These are phyloP conservation scores for Pseudopodoces humilis DNA, from an alignment of 2,113 vertebrate species.

Conservation along the genomic window DNA sequence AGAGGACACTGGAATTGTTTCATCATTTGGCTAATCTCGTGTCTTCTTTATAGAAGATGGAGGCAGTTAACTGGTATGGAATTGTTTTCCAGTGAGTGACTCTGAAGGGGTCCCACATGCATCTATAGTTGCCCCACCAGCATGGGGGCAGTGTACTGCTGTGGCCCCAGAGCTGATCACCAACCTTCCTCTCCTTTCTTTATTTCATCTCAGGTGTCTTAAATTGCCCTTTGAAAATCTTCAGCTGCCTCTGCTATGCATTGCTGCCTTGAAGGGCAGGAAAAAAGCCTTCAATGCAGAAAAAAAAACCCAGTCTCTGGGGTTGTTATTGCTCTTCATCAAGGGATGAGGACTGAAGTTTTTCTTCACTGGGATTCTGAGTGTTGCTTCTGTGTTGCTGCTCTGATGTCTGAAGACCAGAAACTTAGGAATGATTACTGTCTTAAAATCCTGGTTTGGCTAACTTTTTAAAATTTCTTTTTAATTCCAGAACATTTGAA, in stretches of 20 bases:
- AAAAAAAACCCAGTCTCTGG: not conserved
- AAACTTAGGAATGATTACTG: not conserved
- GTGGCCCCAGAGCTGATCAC: not conserved
- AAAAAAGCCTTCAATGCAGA: not conserved
- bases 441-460: not conserved
- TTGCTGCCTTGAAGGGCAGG: not conserved
- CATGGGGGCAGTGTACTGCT: not conserved
- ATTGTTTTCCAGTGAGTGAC: not conserved
- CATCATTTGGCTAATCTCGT: not conserved
- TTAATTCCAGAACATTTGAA: conserved; percentile 22
- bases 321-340: not conserved
- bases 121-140: not conserved
- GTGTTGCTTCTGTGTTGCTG: not conserved
- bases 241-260: not conserved
- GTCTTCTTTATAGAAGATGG: not conserved
- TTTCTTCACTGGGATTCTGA: not conserved
- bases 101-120: not conserved
- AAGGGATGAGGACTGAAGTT: not conserved
- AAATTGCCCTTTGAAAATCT: not conserved
- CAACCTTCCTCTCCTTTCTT: not conserved
- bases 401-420: not conserved
- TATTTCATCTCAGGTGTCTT: not conserved
- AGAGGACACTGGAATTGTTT: not conserved
- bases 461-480: not conserved
- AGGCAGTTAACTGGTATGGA: not conserved